Conservation (phyloP, 2,888 invertebrate species). For the Lepidocyrtinus sp. region DNA sequence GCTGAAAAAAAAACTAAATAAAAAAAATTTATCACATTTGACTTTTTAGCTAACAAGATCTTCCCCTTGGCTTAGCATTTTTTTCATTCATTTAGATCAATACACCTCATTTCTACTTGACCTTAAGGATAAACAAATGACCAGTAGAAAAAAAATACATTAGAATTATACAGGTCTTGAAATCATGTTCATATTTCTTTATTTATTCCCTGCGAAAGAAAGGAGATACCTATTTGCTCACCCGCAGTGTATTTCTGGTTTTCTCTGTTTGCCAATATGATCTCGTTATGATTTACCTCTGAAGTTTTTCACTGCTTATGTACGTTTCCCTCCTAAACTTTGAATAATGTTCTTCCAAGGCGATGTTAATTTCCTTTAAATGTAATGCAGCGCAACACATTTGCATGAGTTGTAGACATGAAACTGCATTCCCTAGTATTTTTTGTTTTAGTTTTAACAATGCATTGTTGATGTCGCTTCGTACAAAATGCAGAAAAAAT, state of each 20-base stretch:
- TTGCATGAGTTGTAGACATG: conserved; percentile 61
- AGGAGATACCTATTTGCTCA: conserved; percentile 12
- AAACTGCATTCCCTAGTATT: conserved; percentile 2
- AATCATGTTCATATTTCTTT: too few species aligned
- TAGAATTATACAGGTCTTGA: too few species aligned
- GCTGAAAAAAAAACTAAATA: too few species aligned
- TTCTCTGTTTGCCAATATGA: conserved; percentile 58
- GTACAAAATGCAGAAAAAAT: background rate
- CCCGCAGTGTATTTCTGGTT: conserved; percentile 58
- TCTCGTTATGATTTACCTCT: conserved; percentile 60
- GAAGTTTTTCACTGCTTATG: conserved; percentile 47
- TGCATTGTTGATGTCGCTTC: background rate
- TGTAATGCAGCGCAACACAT: conserved; percentile 61
- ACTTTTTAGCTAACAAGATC: too few species aligned
- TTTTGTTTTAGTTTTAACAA: background rate
- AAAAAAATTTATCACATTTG: too few species aligned
- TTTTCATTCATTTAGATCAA: too few species aligned
- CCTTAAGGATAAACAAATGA: conserved; percentile 34
- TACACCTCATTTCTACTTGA: too few species aligned
- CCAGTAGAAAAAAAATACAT: background rate
- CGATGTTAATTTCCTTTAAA: conserved; percentile 60
- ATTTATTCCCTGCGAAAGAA: too few species aligned
- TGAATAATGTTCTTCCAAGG: conserved; percentile 52
- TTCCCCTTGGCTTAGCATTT: too few species aligned
- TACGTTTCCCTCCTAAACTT: conserved; percentile 7